Evolutionary conservation across 2,113 vertebrate genomes (phyloP).

Genomic region (Calidris pugnax): DNA sequence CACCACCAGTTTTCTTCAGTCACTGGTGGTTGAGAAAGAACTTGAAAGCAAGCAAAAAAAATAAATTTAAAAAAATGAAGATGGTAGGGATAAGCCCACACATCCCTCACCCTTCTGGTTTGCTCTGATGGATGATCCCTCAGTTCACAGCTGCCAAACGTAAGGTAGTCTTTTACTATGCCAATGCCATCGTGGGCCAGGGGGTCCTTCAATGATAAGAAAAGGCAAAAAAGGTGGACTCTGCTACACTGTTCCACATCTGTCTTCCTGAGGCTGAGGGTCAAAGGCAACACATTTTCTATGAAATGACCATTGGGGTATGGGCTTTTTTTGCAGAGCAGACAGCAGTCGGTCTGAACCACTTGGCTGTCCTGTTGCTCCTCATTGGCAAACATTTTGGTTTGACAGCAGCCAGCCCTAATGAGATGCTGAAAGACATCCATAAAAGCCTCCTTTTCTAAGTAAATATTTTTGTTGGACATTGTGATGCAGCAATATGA

Average conservation of each 20-base stretch:
- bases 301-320: not conserved
- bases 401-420: not conserved
- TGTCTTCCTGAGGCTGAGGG: not conserved
- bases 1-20: not conserved
- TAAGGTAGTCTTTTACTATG: not conserved
- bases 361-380: not conserved
- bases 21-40: not conserved
- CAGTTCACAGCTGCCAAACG: not conserved
- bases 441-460: not conserved
- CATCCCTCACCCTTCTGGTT: not conserved
- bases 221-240: not conserved
- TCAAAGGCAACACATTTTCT: not conserved
- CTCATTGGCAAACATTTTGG: not conserved
- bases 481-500: not conserved
- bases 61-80: not conserved
- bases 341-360: not conserved
- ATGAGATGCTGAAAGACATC: not conserved
- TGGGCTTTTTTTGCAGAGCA: not conserved
- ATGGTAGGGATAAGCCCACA: not conserved
- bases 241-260: not conserved
- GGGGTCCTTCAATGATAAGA: not conserved
- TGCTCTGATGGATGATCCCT: not conserved
- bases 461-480: constrained; percentile 40
- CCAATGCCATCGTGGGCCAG: not conserved
- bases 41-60: not conserved